Percentiles rank a stretch among this genome's conserved stretches.
These are phyloP conservation scores for Cryptophagus acutangulus DNA, from an alignment of 2,888 invertebrate species.

Conservation along the genomic window DNA sequence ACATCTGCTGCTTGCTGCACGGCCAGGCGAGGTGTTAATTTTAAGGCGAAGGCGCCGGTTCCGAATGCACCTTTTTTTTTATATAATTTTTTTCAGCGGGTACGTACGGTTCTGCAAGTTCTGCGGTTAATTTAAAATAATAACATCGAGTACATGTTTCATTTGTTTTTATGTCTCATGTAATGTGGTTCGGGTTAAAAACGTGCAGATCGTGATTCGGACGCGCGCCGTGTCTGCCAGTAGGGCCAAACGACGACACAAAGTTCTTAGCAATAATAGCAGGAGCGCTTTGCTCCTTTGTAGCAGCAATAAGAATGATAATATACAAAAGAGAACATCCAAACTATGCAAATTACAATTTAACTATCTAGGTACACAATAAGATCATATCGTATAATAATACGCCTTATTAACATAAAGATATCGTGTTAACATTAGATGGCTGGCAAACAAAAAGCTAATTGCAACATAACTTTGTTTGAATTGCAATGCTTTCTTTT, in stretches of 20 bases:
- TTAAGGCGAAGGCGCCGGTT: too few relatives aligned
- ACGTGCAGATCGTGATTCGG: slow-evolving; percentile 34
- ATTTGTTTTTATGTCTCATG: slow-evolving; percentile 25
- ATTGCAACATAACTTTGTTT: slow-evolving; percentile 8
- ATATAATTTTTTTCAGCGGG: too few relatives aligned
- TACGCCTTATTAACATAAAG: slow-evolving; percentile 36
- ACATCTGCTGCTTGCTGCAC: too few relatives aligned
- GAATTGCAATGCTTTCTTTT: too few relatives aligned
- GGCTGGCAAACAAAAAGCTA: slow-evolving; percentile 4
- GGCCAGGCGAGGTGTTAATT: too few relatives aligned
- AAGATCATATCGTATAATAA: slow-evolving; percentile 31
- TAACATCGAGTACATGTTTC: slow-evolving; percentile 6
- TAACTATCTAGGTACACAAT: background rate
- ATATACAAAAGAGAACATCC: background rate
- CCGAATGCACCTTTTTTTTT: too few relatives aligned
- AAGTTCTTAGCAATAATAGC: slow-evolving; percentile 1
- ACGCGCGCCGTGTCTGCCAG: slow-evolving; percentile 26
- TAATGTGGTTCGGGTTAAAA: slow-evolving; percentile 34
- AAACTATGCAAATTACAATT: slow-evolving; percentile 4
- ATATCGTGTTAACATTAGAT: slow-evolving; percentile 31
- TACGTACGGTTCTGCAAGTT: too few relatives aligned
- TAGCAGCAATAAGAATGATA: background rate
- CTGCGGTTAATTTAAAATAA: too few relatives aligned
- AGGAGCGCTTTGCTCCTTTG: background rate
- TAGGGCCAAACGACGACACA: background rate